Evolutionary conservation across 2,797 vertebrate genomes (phyloP).

Genomic region (Cynopterus sphinx): DNA sequence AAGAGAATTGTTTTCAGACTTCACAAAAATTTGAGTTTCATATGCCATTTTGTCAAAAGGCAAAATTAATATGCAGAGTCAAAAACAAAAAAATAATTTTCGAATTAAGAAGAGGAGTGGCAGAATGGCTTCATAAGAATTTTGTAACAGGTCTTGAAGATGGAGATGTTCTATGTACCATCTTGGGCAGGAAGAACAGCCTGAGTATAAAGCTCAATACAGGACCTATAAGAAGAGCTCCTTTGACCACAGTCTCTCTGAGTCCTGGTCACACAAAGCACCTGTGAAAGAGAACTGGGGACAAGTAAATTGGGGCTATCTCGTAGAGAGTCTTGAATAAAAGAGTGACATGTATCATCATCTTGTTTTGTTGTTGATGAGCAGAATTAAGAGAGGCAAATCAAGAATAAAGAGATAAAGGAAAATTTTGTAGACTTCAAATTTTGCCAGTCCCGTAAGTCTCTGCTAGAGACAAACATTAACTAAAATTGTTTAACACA

Average conservation of each 20-base stretch:
- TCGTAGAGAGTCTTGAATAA: not conserved
- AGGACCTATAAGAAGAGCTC: not conserved
- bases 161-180: not conserved
- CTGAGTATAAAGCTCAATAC: not conserved
- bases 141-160: not conserved
- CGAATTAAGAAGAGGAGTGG: not conserved
- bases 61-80: not conserved
- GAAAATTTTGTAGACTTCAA: not conserved
- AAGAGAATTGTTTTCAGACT: not conserved
- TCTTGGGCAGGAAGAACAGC: not conserved
- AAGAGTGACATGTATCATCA: not conserved
- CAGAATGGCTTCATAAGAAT: not conserved
- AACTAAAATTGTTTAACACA: not conserved
- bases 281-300: not conserved
- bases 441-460: not conserved
- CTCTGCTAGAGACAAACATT: not conserved
- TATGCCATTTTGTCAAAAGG: not conserved
- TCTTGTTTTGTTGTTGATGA: not conserved
- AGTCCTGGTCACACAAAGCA: not conserved
- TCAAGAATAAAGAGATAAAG: not conserved
- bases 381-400: not conserved
- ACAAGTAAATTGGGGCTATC: not conserved
- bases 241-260: not conserved
- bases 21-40: not conserved
- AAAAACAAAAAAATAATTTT: not conserved